These are phyloP conservation scores for Penaeus indicus DNA, from an alignment of 1,140 invertebrate species.

Conservation along the genomic window DNA sequence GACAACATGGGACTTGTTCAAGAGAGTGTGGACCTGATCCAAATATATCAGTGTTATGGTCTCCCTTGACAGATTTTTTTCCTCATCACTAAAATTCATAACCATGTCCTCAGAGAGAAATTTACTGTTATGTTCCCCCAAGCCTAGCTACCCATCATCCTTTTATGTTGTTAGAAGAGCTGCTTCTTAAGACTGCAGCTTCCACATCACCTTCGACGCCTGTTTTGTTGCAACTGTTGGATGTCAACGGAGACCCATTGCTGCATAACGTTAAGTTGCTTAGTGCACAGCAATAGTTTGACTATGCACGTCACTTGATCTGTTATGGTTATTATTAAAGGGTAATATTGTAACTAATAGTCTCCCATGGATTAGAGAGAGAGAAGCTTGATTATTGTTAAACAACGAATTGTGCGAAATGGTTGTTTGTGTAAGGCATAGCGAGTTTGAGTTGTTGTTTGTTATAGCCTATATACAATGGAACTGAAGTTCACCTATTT, in stretches of 20 bases:
- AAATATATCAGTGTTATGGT: slow-evolving; percentile 9
- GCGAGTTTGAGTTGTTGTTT: slow-evolving; percentile 61
- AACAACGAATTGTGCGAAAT: slow-evolving; percentile 59
- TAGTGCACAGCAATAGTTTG: slow-evolving; percentile 58
- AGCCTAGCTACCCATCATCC: slow-evolving; percentile 50
- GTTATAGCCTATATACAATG: slow-evolving; percentile 61
- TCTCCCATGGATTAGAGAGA: slow-evolving; percentile 48
- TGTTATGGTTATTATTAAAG: slow-evolving; percentile 49
- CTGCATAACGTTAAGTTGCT: slow-evolving; percentile 58
- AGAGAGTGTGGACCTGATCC: background rate
- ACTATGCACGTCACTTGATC: slow-evolving; percentile 61
- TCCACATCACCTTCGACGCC: slow-evolving; percentile 58
- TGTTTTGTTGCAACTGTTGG: slow-evolving; percentile 60
- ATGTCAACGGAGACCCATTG: slow-evolving; percentile 61
- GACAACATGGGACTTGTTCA: slow-evolving; percentile 30
- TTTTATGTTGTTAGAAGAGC: slow-evolving; percentile 55
- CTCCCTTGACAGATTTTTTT: background rate
- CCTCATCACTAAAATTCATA: background rate
- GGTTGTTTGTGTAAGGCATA: slow-evolving; percentile 53
- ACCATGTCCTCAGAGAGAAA: too few species aligned
- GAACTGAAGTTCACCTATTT: slow-evolving; percentile 61
- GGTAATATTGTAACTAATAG: slow-evolving; percentile 53
- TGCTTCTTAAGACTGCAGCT: slow-evolving; percentile 50
- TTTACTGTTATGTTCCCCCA: slow-evolving; percentile 37
- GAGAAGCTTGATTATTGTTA: slow-evolving; percentile 53